Evolutionary conservation across 2,113 vertebrate genomes (phyloP).

Genomic region (Emydocephalus ijimae): DNA sequence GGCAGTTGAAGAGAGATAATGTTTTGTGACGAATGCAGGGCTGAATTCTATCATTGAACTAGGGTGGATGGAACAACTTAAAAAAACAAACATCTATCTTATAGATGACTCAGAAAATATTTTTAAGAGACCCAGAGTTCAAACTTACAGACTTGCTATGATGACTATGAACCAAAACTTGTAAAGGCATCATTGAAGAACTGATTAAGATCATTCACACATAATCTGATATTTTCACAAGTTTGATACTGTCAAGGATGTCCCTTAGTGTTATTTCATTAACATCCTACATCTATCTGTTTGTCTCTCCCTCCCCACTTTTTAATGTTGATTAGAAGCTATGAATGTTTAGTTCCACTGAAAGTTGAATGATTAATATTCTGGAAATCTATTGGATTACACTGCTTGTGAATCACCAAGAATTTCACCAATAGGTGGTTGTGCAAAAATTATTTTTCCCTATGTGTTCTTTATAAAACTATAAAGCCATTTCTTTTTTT

Average conservation of each 20-base stretch:
- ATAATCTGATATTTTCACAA: background rate
- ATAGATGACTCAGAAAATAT: background rate
- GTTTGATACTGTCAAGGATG: background rate
- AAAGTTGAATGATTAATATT: background rate
- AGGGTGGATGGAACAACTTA: background rate
- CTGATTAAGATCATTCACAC: background rate
- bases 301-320: background rate
- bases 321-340: background rate
- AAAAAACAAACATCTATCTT: background rate
- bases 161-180: background rate
- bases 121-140: background rate
- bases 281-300: background rate
- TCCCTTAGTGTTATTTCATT: background rate
- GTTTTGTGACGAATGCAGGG: background rate
- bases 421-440: slow-evolving; percentile 16
- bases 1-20: background rate
- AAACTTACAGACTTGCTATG: background rate
- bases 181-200: background rate
- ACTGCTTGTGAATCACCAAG: slow-evolving; percentile 1
- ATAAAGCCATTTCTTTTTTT: slow-evolving; percentile 50
- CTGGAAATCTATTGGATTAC: background rate
- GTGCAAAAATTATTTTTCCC: slow-evolving; percentile 20
- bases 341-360: background rate
- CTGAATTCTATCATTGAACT: background rate
- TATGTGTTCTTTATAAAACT: slow-evolving; percentile 24